phyloP scores from a whole-genome alignment of 2,888 invertebrate genomes.

The Taenaris catops region DNA sequence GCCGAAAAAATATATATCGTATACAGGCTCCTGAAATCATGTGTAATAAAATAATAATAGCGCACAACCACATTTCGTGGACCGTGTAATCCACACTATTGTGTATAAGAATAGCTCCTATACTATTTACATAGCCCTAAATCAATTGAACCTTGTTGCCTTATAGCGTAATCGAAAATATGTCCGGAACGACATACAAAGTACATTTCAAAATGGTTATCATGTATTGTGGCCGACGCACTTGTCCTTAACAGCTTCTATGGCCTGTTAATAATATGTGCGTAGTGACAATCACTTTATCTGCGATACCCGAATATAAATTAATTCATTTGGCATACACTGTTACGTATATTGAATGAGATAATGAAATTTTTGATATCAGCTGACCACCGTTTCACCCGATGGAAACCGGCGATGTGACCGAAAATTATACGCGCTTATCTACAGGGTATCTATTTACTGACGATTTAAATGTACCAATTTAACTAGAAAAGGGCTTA shows the following conservation, averaged over 20 bases:
- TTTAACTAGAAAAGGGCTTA: too few relatives aligned
- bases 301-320: constrained; percentile 13
- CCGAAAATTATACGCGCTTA: too few relatives aligned
- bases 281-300: constrained; percentile 22
- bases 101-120: constrained; percentile 1
- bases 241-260: constrained; percentile 24
- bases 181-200: constrained; percentile 20
- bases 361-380: background rate
- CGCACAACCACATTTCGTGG: constrained; percentile 27
- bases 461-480: too few relatives aligned
- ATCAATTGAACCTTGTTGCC: constrained; percentile 35
- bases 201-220: constrained; percentile 20
- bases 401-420: too few relatives aligned
- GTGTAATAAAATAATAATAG: too few relatives aligned
- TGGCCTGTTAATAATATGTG: constrained; percentile 25
- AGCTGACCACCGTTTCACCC: too few relatives aligned
- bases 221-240: constrained; percentile 17
- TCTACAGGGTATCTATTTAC: too few relatives aligned
- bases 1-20: too few relatives aligned
- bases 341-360: background rate
- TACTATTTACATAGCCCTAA: constrained; percentile 29
- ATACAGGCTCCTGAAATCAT: too few relatives aligned
- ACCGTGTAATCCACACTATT: constrained; percentile 21
- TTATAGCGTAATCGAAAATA: constrained; percentile 32
- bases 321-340: constrained; percentile 3